Percentiles rank a stretch among this genome's conserved stretches.
These are phyloP conservation scores for Tokudaia muenninki DNA, from an alignment of 2,797 vertebrate genomes.

Conservation along the genomic window DNA sequence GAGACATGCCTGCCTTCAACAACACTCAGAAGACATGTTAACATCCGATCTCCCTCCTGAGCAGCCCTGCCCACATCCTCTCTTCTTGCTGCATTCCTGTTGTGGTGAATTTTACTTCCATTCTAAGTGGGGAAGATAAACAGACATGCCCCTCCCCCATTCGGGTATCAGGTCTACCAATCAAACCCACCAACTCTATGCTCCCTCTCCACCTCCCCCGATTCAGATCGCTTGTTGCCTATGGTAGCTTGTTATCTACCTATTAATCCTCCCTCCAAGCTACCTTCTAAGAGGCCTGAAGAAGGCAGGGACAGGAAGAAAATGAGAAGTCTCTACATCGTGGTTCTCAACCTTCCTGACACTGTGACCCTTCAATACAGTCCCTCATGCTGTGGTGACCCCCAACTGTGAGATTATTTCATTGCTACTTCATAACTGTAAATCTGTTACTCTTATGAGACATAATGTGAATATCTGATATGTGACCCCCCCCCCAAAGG, in stretches of 20 bases:
- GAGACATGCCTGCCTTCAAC: not conserved
- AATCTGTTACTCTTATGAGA: not conserved
- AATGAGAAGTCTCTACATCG: not conserved
- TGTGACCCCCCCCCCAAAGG: not conserved
- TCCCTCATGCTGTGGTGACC: not conserved
- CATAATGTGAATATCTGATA: not conserved
- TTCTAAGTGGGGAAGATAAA: conserved; percentile 15
- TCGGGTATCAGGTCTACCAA: not conserved
- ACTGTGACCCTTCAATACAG: not conserved
- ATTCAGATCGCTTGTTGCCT: not conserved
- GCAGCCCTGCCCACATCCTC: not conserved
- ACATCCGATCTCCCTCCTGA: not conserved
- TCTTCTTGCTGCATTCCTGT: not conserved
- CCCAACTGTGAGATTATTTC: not conserved
- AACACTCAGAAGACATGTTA: not conserved
- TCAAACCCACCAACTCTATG: not conserved
- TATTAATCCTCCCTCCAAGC: not conserved
- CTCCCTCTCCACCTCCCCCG: not conserved
- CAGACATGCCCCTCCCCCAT: not conserved
- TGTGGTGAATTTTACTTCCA: not conserved
- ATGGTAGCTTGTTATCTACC: not conserved
- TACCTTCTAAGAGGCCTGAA: not conserved
- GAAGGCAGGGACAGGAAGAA: not conserved
- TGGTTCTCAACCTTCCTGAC: not conserved
- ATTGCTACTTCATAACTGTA: not conserved